Percentiles rank a stretch among this genome's conserved stretches.
Conservation (phyloP, 2,797 vertebrate genomes). For the Novumbra hubbsi region DNA sequence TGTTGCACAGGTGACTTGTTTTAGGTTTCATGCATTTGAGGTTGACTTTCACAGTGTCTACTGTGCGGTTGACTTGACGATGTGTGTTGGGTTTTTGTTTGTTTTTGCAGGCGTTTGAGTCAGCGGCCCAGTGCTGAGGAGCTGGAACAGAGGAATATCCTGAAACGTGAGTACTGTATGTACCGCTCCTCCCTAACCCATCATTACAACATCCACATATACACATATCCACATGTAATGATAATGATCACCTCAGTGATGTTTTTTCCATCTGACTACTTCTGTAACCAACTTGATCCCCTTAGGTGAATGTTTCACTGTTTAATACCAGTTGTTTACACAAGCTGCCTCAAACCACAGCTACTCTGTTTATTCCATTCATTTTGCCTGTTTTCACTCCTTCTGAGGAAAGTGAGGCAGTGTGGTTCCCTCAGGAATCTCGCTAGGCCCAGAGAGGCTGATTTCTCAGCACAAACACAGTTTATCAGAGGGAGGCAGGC, state of each 20-base stretch:
- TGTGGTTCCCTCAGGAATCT: slow-evolving; percentile 39
- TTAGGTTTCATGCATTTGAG: neutral
- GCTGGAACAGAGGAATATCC: slow-evolving; percentile 96
- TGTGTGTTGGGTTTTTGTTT: slow-evolving; percentile 49
- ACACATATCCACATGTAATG: neutral
- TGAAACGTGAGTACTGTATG: slow-evolving; percentile 88
- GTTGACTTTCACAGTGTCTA: neutral
- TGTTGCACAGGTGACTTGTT: neutral
- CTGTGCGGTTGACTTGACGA: slow-evolving; percentile 24
- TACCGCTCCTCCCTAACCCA: slow-evolving; percentile 2
- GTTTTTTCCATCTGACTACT: neutral
- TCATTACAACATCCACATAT: neutral
- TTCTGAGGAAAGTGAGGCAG: slow-evolving; percentile 34
- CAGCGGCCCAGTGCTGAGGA: slow-evolving; percentile 97
- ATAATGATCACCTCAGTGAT: neutral
- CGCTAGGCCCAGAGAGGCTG: slow-evolving; percentile 46
- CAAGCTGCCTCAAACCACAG: neutral
- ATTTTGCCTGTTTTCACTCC: slow-evolving; percentile 28
- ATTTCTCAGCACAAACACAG: slow-evolving; percentile 47
- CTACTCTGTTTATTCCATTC: slow-evolving; percentile 8
- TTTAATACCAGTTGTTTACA: neutral
- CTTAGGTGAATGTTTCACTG: neutral
- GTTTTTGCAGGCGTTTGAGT: slow-evolving; percentile 89
- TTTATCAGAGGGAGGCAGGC: slow-evolving; percentile 48
- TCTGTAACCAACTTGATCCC: neutral